A percentile compares a stretch with the other conserved stretches of the same genome.
Conservation (phyloP, 2,113 vertebrate species). For the Anseranas semipalmata region DNA sequence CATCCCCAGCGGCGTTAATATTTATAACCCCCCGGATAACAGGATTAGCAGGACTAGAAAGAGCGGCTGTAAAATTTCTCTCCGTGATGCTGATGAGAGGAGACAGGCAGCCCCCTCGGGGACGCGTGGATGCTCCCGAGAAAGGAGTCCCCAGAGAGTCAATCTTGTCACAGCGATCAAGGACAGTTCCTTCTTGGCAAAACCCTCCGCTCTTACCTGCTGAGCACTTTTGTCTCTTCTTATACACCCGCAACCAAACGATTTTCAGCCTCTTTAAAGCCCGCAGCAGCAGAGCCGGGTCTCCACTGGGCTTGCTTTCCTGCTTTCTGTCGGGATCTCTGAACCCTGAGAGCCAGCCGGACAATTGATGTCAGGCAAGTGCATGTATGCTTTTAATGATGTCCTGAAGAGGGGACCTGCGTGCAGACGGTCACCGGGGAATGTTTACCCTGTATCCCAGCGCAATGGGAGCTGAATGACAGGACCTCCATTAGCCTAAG, state of each 20-base stretch:
- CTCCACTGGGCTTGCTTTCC: conserved; percentile 57
- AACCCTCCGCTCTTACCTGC: conserved; percentile 81
- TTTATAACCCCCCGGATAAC: conserved; percentile 68
- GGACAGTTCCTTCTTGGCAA: conserved; percentile 88
- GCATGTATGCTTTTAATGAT: conserved; percentile 88
- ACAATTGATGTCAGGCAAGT: conserved; percentile 77
- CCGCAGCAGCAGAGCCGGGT: neutral
- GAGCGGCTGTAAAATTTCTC: conserved; percentile 25
- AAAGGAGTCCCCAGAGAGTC: conserved; percentile 49
- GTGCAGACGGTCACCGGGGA: conserved; percentile 84
- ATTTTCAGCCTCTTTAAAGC: conserved; percentile 74
- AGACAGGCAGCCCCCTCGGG: conserved; percentile 59
- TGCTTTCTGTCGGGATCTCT: conserved; percentile 58
- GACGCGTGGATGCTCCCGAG: conserved; percentile 51
- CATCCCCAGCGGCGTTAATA: conserved; percentile 14
- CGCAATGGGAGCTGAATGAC: conserved; percentile 88
- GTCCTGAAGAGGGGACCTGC: conserved; percentile 85
- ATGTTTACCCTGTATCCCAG: conserved; percentile 92
- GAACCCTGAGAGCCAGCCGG: conserved; percentile 48
- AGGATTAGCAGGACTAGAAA: conserved; percentile 65
- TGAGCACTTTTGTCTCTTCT: conserved; percentile 81
- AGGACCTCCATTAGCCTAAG: conserved; percentile 95
- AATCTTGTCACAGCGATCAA: conserved; percentile 76
- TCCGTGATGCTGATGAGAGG: conserved; percentile 62
- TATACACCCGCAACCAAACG: conserved; percentile 66